Conservation (phyloP, 1,140 invertebrate species). For the Bursaphelenchus mucronatus region DNA sequence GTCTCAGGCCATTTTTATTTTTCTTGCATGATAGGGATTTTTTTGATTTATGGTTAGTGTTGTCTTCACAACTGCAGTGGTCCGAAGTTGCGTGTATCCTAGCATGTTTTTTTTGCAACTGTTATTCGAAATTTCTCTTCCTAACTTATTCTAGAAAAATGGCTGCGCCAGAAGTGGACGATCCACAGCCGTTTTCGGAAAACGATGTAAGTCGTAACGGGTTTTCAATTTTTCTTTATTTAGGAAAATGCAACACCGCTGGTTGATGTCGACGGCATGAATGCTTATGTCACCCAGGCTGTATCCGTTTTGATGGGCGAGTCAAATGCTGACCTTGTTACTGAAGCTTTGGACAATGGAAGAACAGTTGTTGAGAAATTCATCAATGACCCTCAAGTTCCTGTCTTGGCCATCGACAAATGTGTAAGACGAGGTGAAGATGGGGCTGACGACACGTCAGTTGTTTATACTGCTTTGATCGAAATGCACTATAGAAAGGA, state of each 20-base stretch:
- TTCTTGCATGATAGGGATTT: no score
- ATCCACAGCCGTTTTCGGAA: constrained; percentile 3
- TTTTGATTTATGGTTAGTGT: no score
- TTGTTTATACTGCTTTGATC: constrained; percentile 27
- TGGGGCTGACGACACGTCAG: constrained; percentile 15
- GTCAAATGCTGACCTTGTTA: not conserved
- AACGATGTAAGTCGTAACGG: constrained; percentile 8
- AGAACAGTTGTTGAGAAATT: constrained; percentile 27
- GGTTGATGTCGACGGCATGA: not conserved
- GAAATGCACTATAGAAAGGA: constrained; percentile 25
- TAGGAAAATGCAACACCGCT: not conserved
- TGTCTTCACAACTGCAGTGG: no score
- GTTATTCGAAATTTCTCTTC: not conserved
- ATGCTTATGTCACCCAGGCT: not conserved
- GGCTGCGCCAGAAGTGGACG: constrained; percentile 5
- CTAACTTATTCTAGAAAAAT: constrained; percentile 3
- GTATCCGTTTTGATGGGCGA: constrained; percentile 11
- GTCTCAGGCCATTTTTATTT: no score
- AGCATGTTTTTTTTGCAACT: no score
- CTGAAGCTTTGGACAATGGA: constrained; percentile 25
- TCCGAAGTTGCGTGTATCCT: no score
- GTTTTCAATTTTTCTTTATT: constrained; percentile 13
- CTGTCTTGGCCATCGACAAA: constrained; percentile 25
- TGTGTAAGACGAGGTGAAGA: constrained; percentile 7
- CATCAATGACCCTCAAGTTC: constrained; percentile 26